These are phyloP conservation scores for Melinaea menophilus DNA, from an alignment of 2,888 invertebrate genomes.

Conservation along the genomic window DNA sequence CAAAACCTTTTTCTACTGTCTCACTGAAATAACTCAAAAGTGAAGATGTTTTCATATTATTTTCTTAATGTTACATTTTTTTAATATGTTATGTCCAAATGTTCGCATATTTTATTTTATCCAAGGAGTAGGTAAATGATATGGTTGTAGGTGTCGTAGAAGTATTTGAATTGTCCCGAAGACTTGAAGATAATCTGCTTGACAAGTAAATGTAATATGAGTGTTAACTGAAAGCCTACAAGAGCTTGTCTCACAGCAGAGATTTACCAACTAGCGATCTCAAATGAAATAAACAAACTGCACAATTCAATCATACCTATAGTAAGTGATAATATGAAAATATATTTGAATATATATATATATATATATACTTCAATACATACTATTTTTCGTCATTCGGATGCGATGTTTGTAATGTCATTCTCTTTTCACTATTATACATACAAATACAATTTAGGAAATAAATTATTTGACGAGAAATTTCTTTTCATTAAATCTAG, in stretches of 20 bases:
- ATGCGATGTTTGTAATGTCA: too few species aligned
- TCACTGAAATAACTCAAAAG: too few species aligned
- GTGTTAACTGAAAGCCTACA: conserved; percentile 14
- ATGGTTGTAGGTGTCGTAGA: background rate
- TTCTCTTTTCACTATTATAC: too few species aligned
- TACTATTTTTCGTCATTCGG: too few species aligned
- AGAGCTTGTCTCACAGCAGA: conserved; percentile 19
- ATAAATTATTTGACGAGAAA: too few species aligned
- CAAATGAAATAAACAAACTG: conserved; percentile 10
- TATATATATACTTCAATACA: too few species aligned
- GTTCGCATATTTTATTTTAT: background rate
- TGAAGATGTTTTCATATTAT: too few species aligned
- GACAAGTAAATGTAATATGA: conserved; percentile 8
- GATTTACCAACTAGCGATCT: conserved; percentile 9
- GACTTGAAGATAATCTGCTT: conserved; percentile 8
- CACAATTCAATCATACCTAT: conserved; percentile 4
- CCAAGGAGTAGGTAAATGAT: background rate
- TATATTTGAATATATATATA: too few species aligned
- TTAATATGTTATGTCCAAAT: background rate
- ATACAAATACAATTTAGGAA: too few species aligned
- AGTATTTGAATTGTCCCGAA: conserved; percentile 4
- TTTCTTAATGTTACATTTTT: too few species aligned
- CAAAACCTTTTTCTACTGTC: too few species aligned
- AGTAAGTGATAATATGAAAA: background rate
- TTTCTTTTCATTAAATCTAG: too few species aligned